phyloP scores from a whole-genome alignment of 2,113 vertebrate species.

The Cromileptes altivelis region DNA sequence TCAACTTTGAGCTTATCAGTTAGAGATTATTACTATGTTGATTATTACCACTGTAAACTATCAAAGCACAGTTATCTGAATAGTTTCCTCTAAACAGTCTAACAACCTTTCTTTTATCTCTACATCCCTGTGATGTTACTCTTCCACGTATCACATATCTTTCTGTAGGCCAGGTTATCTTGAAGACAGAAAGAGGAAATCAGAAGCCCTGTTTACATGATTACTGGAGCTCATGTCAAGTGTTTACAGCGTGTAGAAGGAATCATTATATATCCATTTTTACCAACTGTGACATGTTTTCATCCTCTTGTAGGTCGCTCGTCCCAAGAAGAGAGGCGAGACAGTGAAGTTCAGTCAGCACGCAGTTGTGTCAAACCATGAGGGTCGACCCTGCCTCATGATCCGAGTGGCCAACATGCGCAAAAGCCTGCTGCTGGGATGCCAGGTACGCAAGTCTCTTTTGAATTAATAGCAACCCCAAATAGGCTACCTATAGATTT shows the following conservation, averaged over 20 bases:
- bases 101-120: not conserved
- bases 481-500: not conserved
- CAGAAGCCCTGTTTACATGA: not conserved
- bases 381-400: slow-evolving; percentile 94
- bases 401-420: slow-evolving; percentile 98
- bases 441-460: slow-evolving; percentile 81
- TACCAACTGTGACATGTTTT: not conserved
- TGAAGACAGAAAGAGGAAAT: not conserved
- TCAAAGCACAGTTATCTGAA: not conserved
- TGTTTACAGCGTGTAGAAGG: not conserved
- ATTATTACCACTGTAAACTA: not conserved
- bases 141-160: not conserved
- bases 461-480: not conserved
- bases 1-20: not conserved
- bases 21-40: not conserved
- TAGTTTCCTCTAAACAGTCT: not conserved
- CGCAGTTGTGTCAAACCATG: slow-evolving; percentile 91
- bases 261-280: not conserved
- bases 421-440: slow-evolving; percentile 94
- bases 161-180: not conserved
- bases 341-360: slow-evolving; percentile 97
- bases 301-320: slow-evolving; percentile 84
- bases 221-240: not conserved
- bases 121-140: not conserved
- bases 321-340: slow-evolving; percentile 96